Evolutionary conservation across 1,140 invertebrate species (phyloP), one percentile per base, ranked within the genome.

Genomic region (Nylanderia fulva): DNA sequence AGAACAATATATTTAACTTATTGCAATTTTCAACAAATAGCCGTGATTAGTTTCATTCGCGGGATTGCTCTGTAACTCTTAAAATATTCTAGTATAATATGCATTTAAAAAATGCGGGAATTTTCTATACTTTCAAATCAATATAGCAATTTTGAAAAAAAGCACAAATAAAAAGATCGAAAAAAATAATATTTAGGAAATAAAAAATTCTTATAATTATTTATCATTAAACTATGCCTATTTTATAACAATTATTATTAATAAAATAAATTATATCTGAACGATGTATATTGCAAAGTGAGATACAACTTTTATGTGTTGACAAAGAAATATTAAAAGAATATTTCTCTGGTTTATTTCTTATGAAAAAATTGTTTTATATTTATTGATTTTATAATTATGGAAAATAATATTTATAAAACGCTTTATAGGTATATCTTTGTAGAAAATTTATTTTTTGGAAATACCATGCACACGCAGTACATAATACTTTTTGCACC

Each of bases 21-120:
- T n/a, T n/a, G n/a, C n/a, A n/a, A 42, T 71, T 21, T 71, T 80
- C 48, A 80, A 56, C 64, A 42, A 80, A 36, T 56, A 36, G 24
- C 24, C 9, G 48, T 24, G 18, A 80, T 56, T 27, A 24, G n/a
- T 58, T 29, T 79, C 52, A n/a, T 13, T 56, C 15, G 6, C n/a
- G n/a, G 8, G 13, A 13, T 66, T 18, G 39, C 9, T 52, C 21
- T 18, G 21, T 27, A 13, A 64, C 48, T 77, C 4, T 36, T 8
- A 21, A n/a, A 42, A 6, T 29, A 76, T 61, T 29, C 24, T 29
- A 45, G 27, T 27, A 42, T 21, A n/a, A 11, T 42, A 7, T 58
- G 45, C 45, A 48, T 48, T 15, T 36, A 60, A 27, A 58, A 21
- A 27, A 15, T 27, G 29, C 48, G 29, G n/a, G 27, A 24, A 61